Evolutionary conservation across 2,888 invertebrate species (phyloP).

Genomic region (Spodoptera picta): DNA sequence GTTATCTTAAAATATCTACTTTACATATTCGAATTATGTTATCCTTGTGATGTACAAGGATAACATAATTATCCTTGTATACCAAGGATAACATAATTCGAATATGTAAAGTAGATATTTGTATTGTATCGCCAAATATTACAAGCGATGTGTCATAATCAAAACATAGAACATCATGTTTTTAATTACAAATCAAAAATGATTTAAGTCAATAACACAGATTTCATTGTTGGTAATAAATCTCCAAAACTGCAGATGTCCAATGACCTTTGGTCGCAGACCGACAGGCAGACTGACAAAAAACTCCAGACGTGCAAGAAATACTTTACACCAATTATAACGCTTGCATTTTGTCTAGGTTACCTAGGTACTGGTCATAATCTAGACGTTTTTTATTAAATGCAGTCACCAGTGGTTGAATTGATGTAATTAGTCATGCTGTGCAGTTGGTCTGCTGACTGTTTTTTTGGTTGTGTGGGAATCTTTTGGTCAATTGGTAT

Average conservation of each 20-base stretch:
- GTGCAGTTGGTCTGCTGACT: slow-evolving; percentile 17
- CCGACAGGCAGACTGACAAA: slow-evolving; percentile 66
- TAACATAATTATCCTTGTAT: too few relatives aligned
- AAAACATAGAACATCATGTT: neutral
- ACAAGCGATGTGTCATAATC: too few relatives aligned
- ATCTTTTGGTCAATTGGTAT: too few relatives aligned
- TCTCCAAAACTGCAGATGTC: slow-evolving; percentile 51
- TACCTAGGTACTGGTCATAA: slow-evolving; percentile 20
- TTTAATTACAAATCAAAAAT: neutral
- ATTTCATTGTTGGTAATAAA: slow-evolving; percentile 22
- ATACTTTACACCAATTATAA: slow-evolving; percentile 56
- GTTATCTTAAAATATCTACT: too few relatives aligned
- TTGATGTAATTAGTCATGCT: slow-evolving; percentile 44
- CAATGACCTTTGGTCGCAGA: slow-evolving; percentile 47
- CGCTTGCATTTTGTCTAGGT: slow-evolving; percentile 41
- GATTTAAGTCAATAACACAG: neutral
- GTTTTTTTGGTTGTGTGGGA: neutral
- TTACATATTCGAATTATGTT: too few relatives aligned
- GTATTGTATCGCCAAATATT: too few relatives aligned
- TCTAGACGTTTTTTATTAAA: slow-evolving; percentile 41
- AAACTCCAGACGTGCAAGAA: slow-evolving; percentile 66
- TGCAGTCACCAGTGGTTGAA: slow-evolving; percentile 40
- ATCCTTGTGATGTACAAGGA: too few relatives aligned
- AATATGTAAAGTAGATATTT: too few relatives aligned
- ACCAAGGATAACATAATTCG: too few relatives aligned